Evolutionary conservation across 2,888 invertebrate genomes (phyloP), one percentile per base, ranked within the genome.

Genomic region (Melitaea athalia): DNA sequence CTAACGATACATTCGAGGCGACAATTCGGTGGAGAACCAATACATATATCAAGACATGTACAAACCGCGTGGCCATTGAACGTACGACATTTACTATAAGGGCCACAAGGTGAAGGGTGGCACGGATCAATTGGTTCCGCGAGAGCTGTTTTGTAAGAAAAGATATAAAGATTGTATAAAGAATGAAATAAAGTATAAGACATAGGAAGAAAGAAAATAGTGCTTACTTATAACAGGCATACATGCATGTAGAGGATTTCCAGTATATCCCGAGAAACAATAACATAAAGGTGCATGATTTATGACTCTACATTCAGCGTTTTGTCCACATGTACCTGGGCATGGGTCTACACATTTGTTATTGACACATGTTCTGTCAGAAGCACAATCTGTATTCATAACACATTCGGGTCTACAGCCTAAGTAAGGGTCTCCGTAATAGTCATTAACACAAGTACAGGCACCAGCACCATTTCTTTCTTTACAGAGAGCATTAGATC

Each of bases 351-450:
- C 93, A 83, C 97, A 97, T 91, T 96, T 96, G 85, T 96, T 95
- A 84, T 95, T 95, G 72, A 95, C 93, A 88, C 97, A 97, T 67
- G 96, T 95, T 85, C 93, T 94, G 75, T 95, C 94, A 76, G 93
- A 92, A 74, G 95, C 91, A 83, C 97, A 97, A 80, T 96, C 96
- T 64, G 94, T 94, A 83, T 96, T 96, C 88, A 96, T 95, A 55
- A 96, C 94, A 82, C 96, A 97, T 91, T 96, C 96, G n/a, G 96
- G 96, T 76, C 96, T 94, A 85, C 97, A 97, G 55, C 96, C 96
- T 72, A 93, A 92, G 84, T 96, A 96, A 43, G 97, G 96, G 87
- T 97, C 96, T 62, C 97, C 97, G 76, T 94, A 94, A 87, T 96
- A 96, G 76, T 95, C 95, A 71, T 95, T 94, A 78, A 95, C 85